Evolutionary conservation across 35 echinoderm and acorn worm genomes (phyloP), one percentile per base, ranked within the genome.

Genomic region (Antedon bifida): DNA sequence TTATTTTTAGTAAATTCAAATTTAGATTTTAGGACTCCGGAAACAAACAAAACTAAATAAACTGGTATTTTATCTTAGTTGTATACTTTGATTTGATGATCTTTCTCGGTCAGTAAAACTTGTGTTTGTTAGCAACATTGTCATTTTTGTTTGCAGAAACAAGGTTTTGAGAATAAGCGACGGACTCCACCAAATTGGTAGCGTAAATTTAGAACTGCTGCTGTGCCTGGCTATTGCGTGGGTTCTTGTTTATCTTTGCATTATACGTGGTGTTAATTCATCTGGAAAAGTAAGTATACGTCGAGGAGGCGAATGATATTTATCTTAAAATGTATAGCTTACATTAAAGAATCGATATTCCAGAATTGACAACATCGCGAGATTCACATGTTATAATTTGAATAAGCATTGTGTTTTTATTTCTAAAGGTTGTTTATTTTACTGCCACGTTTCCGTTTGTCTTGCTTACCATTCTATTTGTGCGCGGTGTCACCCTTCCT

Each of bases 201-300:
- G 19, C 28, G 85, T 92, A 30, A 76, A 78, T 21, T 88, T 84
- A 86, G 81, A 87, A 46, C 46, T 92, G 17, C 80, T 84, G 8
- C 39, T 86, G 31, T 85, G 90, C 84, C 85, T 92, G 32, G 0
- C 81, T 11, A 32, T 34, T 17, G 90, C 90, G 5, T 92, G 90
- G 90, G 30, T 88, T n/a, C 46, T 92, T 30, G 90, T 92, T 11
- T 88, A 81, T 38, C 86, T 92, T 0, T 92, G 90, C 78, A 75
- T 92, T 23, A 82, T 84, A 30, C 84, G 88, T 31, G 90, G 90
- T 26, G 75, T 92, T 26, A 80, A 92, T 85, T 87, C 90, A 30
- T 88, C 86, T 33, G 90, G 90, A 81, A 92, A 92, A 77, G 90
- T 92, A 82, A n/a, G n/a, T n/a, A n/a, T n/a, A n/a, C n/a, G n/a